Base-by-base conservation (phyloP, 2,113 vertebrate genomes). In the Phodopus roborovskii region DNA sequence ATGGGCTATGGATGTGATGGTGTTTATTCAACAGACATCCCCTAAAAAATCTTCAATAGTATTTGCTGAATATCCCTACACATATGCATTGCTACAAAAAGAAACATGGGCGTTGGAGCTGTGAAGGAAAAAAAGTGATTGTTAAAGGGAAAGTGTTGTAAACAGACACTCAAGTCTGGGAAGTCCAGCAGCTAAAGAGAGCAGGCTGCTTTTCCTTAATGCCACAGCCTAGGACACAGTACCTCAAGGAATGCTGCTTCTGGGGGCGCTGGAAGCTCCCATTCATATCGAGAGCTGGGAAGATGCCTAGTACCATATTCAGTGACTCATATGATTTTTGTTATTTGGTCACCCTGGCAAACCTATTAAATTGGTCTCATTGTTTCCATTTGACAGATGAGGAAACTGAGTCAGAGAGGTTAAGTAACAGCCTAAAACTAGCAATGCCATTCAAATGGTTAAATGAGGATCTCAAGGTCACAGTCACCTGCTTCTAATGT, bases 321-420 rank as follows among this genome's bases (percentile, higher is more conserved):
- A 22, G 1, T 8, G 50, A 19, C 24, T 94, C 60, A n/a, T n/a
- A 42, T 33, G 20, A 22, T 26, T 89, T 89, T 75, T 33, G 30
- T 24, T 70, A 39, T 33, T 62, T 91, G 22, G 53, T 33, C 60
- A 26, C 64, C 36, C 58, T 39, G 33, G 68, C 11, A 50, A 64
- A 79, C 10, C 20, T 91, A 33, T 95, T 83, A 78, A 39, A 53
- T 24, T 60, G 62, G 62, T 62, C 39, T 88, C 17, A 30, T 53
- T 22, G 33, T 70, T 70, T 11, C 39, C 89, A 74, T 70, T 74
- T 78, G 39, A 58, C 62, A 88, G 93, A 84, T 74, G 36, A 94
- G 79, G 22, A 94, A 88, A 96, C 39, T 50, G 82, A 96, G 66
- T 85, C 48, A 3, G 60, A 88, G 50, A 92, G 30, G 36, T 53